Conservation (phyloP, 2,888 invertebrate genomes). For the Physocephala rufipes region DNA sequence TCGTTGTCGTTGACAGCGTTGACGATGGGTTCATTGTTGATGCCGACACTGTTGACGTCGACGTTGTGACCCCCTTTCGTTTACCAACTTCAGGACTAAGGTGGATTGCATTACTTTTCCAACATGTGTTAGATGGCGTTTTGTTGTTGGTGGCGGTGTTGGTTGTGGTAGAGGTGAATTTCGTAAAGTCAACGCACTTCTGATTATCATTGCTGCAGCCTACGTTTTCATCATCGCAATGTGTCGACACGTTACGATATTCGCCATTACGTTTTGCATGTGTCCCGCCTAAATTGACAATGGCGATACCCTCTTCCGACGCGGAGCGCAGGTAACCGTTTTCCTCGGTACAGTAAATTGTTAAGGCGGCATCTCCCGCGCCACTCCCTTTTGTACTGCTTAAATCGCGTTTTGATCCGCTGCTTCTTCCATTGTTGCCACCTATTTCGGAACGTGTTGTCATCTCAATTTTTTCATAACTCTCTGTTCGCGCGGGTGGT, state of each 20-base stretch:
- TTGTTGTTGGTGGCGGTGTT: slow-evolving; percentile 37
- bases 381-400: slow-evolving; percentile 42
- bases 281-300: slow-evolving; percentile 64
- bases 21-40: slow-evolving; percentile 20
- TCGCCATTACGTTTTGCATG: slow-evolving; percentile 71
- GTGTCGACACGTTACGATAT: slow-evolving; percentile 76
- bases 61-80: slow-evolving; percentile 40
- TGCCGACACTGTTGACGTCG: slow-evolving; percentile 40
- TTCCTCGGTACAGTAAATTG: slow-evolving; percentile 51
- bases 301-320: slow-evolving; percentile 56
- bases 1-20: slow-evolving; percentile 37
- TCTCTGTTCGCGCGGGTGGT: slow-evolving; percentile 69
- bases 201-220: slow-evolving; percentile 68
- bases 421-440: slow-evolving; percentile 36
- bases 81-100: slow-evolving; percentile 51
- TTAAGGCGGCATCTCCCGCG: slow-evolving; percentile 40
- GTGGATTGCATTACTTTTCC: slow-evolving; percentile 51
- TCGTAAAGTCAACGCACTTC: slow-evolving; percentile 52
- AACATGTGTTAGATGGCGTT: slow-evolving; percentile 61
- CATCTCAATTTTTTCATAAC: slow-evolving; percentile 83
- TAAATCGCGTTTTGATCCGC: slow-evolving; percentile 34
- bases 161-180: slow-evolving; percentile 45
- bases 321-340: slow-evolving; percentile 57
- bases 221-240: slow-evolving; percentile 70
- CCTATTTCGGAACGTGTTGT: slow-evolving; percentile 69